Evolutionary conservation across 2,113 vertebrate species (phyloP).

Genomic region (Lepus timidus): DNA sequence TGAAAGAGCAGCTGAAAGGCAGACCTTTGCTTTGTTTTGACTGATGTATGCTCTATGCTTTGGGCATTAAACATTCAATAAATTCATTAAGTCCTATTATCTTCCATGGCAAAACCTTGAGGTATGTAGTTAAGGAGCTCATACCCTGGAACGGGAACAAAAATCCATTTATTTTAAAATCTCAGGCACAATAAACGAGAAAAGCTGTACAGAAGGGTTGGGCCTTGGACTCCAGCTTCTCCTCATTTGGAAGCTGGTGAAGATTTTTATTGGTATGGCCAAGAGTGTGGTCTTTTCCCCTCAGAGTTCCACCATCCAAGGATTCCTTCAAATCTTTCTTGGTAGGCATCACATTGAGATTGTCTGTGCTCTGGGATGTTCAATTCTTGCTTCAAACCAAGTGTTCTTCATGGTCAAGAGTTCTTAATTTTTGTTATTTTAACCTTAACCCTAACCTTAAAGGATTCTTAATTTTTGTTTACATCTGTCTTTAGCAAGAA

Average conservation of each 20-base stretch:
- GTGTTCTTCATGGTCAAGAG: background rate
- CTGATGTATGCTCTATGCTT: background rate
- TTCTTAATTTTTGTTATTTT: background rate
- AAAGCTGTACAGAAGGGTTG: background rate
- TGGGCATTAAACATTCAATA: background rate
- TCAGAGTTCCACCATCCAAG: rapidly evolving
- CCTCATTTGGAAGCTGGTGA: background rate
- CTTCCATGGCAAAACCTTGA: background rate
- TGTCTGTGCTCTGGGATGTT: background rate
- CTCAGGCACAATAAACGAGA: background rate
- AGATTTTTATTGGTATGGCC: background rate
- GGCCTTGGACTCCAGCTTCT: background rate
- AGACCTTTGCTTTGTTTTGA: background rate
- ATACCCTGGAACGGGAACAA: background rate
- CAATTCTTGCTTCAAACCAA: background rate
- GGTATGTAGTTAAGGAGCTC: background rate
- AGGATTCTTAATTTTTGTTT: background rate
- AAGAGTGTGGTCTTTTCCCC: background rate
- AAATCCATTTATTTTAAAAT: background rate
- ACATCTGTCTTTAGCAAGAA: background rate
- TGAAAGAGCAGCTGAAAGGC: background rate
- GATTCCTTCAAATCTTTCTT: background rate
- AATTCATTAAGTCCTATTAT: background rate
- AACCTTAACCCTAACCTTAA: background rate
- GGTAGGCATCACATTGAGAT: background rate